phyloP scores from a whole-genome alignment of 2,888 invertebrate species.

The Epiblema foenella region DNA sequence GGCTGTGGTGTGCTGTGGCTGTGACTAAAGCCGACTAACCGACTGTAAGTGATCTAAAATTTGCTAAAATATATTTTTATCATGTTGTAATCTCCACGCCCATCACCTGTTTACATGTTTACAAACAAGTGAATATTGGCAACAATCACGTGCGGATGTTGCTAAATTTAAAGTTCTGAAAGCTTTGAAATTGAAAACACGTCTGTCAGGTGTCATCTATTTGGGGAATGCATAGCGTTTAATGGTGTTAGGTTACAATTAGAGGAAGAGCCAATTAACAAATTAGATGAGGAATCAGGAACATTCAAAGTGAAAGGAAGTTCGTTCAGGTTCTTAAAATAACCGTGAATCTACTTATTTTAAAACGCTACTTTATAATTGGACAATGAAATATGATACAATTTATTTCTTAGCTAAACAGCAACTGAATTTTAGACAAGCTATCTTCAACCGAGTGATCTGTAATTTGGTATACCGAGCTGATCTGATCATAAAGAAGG shows the following conservation, averaged over 20 bases:
- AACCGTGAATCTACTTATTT: not conserved
- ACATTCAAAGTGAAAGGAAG: not conserved
- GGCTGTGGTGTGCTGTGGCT: no score
- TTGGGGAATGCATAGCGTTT: slow-evolving; percentile 35
- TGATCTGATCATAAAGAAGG: no score
- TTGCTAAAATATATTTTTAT: not conserved
- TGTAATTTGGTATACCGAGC: no score
- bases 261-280: slow-evolving; percentile 31
- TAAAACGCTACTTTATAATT: not conserved
- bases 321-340: not conserved
- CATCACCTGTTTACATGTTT: slow-evolving; percentile 19
- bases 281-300: slow-evolving; percentile 5
- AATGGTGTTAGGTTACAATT: slow-evolving; percentile 31
- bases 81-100: not conserved
- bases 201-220: slow-evolving; percentile 32
- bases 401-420: not conserved
- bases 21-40: not conserved
- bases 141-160: slow-evolving; percentile 53
- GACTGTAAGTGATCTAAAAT: not conserved
- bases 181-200: slow-evolving; percentile 59
- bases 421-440: not conserved
- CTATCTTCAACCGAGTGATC: no score
- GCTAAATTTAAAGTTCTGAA: slow-evolving; percentile 54
- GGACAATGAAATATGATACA: not conserved
- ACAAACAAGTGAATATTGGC: slow-evolving; percentile 45